Base-by-base conservation (phyloP, 2,888 invertebrate genomes). In the Metallyticus violacea region DNA sequence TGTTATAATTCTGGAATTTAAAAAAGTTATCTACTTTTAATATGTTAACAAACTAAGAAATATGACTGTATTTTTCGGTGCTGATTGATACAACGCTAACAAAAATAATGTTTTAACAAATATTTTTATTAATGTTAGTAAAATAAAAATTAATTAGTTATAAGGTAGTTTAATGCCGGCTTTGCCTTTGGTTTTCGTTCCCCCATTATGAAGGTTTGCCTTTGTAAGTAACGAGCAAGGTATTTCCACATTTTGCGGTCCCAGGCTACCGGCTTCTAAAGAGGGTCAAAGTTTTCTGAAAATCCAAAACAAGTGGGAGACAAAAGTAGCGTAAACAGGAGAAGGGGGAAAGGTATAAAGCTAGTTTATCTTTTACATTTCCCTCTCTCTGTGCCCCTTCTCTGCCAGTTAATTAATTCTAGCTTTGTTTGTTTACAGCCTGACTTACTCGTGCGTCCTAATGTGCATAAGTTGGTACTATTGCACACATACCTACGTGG, bases 401-500 rank as follows among this genome's bases (percentile, higher is more conserved):
- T 62, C 40, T 62, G 40, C 40, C 81, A 30, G 7, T 81, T 30
- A 81, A 81, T 81, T 81, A 81, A 81, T 81, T 81, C 81, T 30
- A 30, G 81, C 30, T 81, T 81, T 81, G 81, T 81, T 81, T 81
- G 81, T 81, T 81, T 30, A 30, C 81, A 81, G 80, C 25, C 30
- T 40, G 26, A 81, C 30, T 81, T 81, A 9, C 25, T 26, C 25
- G 25, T 81, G 30, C 25, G 81, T 25, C 25, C 40, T 81, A 29
- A 81, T 81, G 81, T 81, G 81, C 40, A 81, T 81, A 30, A 25
- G 81, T 81, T 81, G 81, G 81, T 81, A 81, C n/a, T 25, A 81
- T 40, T 81, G 81, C 40, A 25, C 40, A 29, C 79, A 26, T 79
- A 62, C 40, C 40, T 62, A 62, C 40, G 40, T 62, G 40, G 40